phyloP scores from a whole-genome alignment of 2,113 vertebrate species.

The Dromiciops gliroides region DNA sequence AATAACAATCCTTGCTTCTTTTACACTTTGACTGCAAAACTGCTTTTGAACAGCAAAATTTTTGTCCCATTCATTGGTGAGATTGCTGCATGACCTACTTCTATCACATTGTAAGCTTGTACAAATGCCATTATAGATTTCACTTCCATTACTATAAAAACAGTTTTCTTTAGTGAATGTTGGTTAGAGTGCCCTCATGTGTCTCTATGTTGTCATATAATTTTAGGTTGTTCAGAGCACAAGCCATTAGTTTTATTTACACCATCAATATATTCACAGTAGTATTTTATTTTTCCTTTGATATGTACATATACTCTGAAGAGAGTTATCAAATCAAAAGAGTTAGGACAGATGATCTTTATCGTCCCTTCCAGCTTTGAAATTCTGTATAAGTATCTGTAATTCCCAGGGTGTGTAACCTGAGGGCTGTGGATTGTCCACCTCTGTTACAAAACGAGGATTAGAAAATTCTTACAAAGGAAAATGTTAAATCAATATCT shows the following conservation, averaged over 20 bases:
- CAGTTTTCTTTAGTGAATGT: neutral
- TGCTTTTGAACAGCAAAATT: neutral
- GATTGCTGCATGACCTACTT: neutral
- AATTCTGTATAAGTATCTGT: neutral
- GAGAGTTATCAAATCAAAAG: neutral
- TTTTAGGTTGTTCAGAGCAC: neutral
- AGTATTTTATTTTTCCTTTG: neutral
- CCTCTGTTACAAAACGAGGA: neutral
- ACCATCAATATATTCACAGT: neutral
- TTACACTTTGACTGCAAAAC: neutral
- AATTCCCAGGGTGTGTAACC: neutral
- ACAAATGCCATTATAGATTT: fast-evolving
- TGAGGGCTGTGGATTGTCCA: neutral
- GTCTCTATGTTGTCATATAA: neutral
- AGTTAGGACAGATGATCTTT: neutral
- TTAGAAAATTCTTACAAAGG: neutral
- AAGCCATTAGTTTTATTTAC: fast-evolving
- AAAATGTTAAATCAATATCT: neutral
- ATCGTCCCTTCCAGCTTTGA: neutral
- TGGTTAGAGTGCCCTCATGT: neutral
- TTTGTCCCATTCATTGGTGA: neutral
- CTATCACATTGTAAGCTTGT: no score
- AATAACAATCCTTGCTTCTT: neutral
- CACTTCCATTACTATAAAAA: neutral
- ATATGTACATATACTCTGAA: neutral